Conservation (phyloP, 2,113 vertebrate species). For the Lampris megalopsis region DNA sequence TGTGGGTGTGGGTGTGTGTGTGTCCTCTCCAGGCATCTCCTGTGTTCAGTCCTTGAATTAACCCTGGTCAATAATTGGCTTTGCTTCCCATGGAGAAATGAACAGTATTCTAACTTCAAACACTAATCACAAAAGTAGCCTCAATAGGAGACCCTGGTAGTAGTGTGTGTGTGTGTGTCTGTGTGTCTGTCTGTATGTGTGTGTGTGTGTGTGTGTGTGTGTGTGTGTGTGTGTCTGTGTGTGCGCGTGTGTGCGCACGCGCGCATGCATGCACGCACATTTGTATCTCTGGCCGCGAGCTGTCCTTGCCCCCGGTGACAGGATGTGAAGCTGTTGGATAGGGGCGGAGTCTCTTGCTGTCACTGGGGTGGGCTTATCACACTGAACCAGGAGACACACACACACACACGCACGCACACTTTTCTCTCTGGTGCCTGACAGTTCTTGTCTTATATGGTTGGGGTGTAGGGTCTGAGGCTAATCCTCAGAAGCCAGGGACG, state of each 20-base stretch:
- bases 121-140: constrained; percentile 47
- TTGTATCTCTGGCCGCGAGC: constrained; percentile 39
- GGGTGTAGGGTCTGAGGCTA: constrained; percentile 17
- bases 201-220: constrained; percentile 20
- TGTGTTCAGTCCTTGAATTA: constrained; percentile 48
- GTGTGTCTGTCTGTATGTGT: constrained; percentile 13
- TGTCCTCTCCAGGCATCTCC: constrained; percentile 26
- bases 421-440: neutral
- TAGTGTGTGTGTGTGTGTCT: constrained; percentile 12
- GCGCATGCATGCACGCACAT: constrained; percentile 7
- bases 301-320: constrained; percentile 65
- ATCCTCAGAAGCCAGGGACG: constrained; percentile 33
- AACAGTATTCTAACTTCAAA: constrained; percentile 55
- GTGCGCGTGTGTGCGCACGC: constrained; percentile 21
- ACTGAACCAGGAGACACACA: constrained; percentile 60
- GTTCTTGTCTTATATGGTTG: constrained; percentile 7
- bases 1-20: constrained; percentile 5
- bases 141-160: constrained; percentile 24
- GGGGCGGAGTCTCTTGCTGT: constrained; percentile 44
- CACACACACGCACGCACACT: neutral
- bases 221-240: constrained; percentile 20
- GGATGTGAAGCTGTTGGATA: constrained; percentile 54
- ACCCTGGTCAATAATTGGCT: constrained; percentile 43
- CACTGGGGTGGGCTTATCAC: constrained; percentile 67
- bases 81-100: constrained; percentile 32